phyloP scores from a whole-genome alignment of 2,888 invertebrate species.

The Drosophila formosana region DNA sequence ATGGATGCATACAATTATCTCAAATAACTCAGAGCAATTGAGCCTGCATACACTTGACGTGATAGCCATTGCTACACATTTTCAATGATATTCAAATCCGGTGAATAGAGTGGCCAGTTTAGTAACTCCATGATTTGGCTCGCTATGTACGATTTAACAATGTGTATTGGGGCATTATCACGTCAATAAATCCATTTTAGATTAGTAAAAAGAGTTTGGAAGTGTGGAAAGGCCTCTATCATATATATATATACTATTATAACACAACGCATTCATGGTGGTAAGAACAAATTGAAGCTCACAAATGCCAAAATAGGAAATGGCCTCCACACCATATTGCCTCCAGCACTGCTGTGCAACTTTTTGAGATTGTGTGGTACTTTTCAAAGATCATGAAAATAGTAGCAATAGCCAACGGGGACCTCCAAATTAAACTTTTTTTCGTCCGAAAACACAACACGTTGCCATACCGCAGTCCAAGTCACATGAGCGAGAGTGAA shows the following conservation, averaged over 20 bases:
- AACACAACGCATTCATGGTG: constrained; percentile 9
- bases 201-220: constrained; percentile 22
- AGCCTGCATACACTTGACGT: constrained; percentile 4
- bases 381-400: neutral
- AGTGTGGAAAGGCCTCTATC: constrained; percentile 30
- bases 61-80: neutral
- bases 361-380: constrained; percentile 1
- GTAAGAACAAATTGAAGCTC: constrained; percentile 3
- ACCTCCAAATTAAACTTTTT: constrained; percentile 9
- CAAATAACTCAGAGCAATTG: constrained; percentile 21
- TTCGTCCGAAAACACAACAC: constrained; percentile 16
- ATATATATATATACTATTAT: constrained; percentile 21
- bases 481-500: neutral
- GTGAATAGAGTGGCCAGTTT: neutral
- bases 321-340: constrained; percentile 5
- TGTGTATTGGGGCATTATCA: neutral
- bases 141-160: neutral
- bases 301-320: neutral
- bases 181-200: constrained; percentile 26
- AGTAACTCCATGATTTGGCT: too few relatives aligned
- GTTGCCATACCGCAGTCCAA: constrained; percentile 22
- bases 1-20: constrained; percentile 22
- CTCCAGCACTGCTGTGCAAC: constrained; percentile 11
- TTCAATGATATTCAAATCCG: neutral
- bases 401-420: constrained; percentile 22